A percentile compares a stretch with the other conserved stretches of the same genome.
phyloP scores from a whole-genome alignment of 2,113 vertebrate genomes.

The Epinephelus lanceolatus region DNA sequence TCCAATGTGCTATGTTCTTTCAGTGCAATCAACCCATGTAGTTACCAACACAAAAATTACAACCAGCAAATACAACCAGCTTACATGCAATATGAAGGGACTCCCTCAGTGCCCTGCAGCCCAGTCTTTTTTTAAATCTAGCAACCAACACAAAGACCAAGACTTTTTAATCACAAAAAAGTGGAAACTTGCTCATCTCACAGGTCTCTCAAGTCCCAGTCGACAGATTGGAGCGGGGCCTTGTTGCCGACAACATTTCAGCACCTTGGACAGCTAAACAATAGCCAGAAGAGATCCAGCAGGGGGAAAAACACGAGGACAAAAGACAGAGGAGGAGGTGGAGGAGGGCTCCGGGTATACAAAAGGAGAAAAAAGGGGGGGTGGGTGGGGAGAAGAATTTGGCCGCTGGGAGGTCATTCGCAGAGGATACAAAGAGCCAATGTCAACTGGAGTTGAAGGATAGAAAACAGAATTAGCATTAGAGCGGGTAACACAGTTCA shows the following conservation, averaged over 20 bases:
- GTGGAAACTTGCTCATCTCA: background rate
- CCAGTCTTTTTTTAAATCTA: background rate
- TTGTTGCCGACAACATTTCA: constrained; percentile 66
- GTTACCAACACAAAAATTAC: constrained; percentile 7
- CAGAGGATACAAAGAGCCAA: constrained; percentile 63
- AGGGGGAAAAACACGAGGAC: constrained; percentile 17
- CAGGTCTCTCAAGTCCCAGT: constrained; percentile 4
- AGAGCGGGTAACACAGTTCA: constrained; percentile 40
- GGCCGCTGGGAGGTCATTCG: constrained; percentile 66
- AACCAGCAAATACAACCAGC: constrained; percentile 4
- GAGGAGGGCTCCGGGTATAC: constrained; percentile 4
- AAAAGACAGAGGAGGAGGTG: constrained; percentile 57
- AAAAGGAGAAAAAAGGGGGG: constrained; percentile 2
- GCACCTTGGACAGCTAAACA: constrained; percentile 79
- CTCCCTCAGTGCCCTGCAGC: background rate
- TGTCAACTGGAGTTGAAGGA: constrained; percentile 65
- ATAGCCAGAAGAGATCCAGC: constrained; percentile 56
- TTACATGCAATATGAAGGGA: constrained; percentile 9
- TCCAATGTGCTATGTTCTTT: background rate
- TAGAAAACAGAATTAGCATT: constrained; percentile 66
- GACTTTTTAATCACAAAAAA: background rate
- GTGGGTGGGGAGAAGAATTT: constrained; percentile 34
- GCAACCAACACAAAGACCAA: background rate
- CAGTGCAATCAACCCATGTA: background rate
- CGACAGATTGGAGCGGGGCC: constrained; percentile 27